Evolutionary conservation across 2,888 invertebrate species (phyloP).

Genomic region (Melanostoma scalare): DNA sequence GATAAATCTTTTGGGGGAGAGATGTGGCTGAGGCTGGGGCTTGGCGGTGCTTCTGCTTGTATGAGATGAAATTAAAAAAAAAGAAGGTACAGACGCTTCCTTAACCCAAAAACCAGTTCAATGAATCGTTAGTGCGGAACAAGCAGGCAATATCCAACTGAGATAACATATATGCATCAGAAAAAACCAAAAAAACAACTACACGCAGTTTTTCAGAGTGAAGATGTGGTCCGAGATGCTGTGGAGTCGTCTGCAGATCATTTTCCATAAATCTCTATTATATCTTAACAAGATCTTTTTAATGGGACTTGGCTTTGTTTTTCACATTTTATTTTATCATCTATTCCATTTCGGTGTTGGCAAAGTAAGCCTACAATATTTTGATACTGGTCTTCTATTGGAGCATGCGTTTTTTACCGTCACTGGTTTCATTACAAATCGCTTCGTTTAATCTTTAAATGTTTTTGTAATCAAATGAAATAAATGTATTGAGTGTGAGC

Average conservation of each 20-base stretch:
- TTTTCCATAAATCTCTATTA: conserved; percentile 39
- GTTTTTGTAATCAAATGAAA: too few relatives aligned
- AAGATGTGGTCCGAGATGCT: neutral
- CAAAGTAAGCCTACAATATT: too few relatives aligned
- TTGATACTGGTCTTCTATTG: too few relatives aligned
- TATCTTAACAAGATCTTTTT: conserved; percentile 43
- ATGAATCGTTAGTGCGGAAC: conserved; percentile 35
- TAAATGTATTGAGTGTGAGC: too few relatives aligned
- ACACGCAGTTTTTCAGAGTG: neutral
- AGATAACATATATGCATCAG: conserved; percentile 28
- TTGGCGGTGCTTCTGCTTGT: conserved; percentile 29
- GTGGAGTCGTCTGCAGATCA: conserved; percentile 4
- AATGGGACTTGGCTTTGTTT: too few relatives aligned
- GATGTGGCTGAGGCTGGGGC: conserved; percentile 14
- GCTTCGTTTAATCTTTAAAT: too few relatives aligned
- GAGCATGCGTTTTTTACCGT: too few relatives aligned
- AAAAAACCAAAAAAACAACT: neutral
- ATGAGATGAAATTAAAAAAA: conserved; percentile 28
- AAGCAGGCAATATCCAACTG: conserved; percentile 36
- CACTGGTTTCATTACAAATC: too few relatives aligned
- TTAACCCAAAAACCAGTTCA: conserved; percentile 42
- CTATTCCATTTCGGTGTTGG: too few relatives aligned
- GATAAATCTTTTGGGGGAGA: conserved; percentile 63
- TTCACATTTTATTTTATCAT: too few relatives aligned
- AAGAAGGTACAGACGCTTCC: conserved; percentile 5